Conservation (phyloP, 2,113 vertebrate genomes). For the Tylochromis polylepis region DNA sequence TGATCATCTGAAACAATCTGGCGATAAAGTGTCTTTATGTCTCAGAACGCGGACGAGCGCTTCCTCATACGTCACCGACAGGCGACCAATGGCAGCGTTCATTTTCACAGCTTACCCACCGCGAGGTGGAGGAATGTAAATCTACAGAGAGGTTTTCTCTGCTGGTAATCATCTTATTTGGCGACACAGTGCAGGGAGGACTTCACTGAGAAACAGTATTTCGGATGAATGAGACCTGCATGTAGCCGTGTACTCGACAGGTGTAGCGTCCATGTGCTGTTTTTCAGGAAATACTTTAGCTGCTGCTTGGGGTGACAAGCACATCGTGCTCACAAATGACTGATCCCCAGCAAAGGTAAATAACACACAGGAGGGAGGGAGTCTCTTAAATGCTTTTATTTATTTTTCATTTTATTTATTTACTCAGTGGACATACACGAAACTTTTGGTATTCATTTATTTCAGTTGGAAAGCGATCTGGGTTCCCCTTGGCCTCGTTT, state of each 20-base stretch:
- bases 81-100: conserved; percentile 34
- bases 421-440: not conserved
- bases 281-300: not conserved
- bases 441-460: not conserved
- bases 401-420: not conserved
- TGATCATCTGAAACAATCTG: not conserved
- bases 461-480: too few species aligned
- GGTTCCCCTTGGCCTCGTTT: not conserved
- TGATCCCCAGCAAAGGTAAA: conserved; percentile 43
- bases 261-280: not conserved
- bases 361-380: not conserved
- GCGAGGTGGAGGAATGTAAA: conserved; percentile 25
- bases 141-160: not conserved
- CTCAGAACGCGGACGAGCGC: not conserved
- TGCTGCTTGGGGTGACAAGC: not conserved
- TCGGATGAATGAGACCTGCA: not conserved
- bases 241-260: not conserved
- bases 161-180: not conserved
- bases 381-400: not conserved
- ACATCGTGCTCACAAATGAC: conserved; percentile 22
- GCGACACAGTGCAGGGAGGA: not conserved
- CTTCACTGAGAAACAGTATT: not conserved
- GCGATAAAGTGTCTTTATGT: not conserved
- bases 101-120: not conserved
- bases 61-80: conserved; percentile 39